Percentiles rank a stretch among this genome's conserved stretches.
These are phyloP conservation scores for Creontiades dilutus DNA, from an alignment of 2,888 invertebrate genomes.

Conservation along the genomic window DNA sequence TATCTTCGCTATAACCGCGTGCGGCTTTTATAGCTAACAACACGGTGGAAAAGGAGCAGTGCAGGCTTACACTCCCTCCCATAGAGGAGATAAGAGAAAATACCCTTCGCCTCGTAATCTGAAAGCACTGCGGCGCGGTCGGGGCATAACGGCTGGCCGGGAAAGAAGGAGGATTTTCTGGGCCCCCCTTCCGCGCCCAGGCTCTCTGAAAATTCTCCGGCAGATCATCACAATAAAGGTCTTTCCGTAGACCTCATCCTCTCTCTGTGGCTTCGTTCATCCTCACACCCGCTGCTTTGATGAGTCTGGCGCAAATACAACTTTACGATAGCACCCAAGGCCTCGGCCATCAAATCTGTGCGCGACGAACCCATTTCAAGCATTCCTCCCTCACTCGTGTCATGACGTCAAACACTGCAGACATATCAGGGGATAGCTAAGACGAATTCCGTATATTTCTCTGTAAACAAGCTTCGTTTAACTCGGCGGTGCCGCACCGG, in stretches of 20 bases:
- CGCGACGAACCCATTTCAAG: background rate
- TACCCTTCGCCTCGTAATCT: slow-evolving; percentile 45
- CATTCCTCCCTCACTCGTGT: background rate
- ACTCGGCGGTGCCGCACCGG: too few species aligned
- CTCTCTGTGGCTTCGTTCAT: slow-evolving; percentile 6
- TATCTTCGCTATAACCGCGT: slow-evolving; percentile 47
- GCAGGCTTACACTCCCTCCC: slow-evolving; percentile 42
- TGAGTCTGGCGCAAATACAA: slow-evolving; percentile 22
- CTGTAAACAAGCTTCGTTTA: too few species aligned
- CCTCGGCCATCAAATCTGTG: slow-evolving; percentile 9
- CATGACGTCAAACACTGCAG: too few species aligned
- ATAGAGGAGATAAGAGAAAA: slow-evolving; percentile 44
- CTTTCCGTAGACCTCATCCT: slow-evolving; percentile 25
- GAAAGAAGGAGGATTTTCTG: slow-evolving; percentile 42
- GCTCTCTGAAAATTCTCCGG: slow-evolving; percentile 1
- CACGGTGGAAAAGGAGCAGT: background rate
- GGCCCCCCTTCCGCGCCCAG: background rate
- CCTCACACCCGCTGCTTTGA: slow-evolving; percentile 8
- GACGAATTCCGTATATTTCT: too few species aligned
- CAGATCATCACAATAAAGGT: slow-evolving; percentile 49
- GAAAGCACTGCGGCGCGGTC: slow-evolving; percentile 41
- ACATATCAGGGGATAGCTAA: too few species aligned
- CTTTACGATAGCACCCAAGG: background rate
- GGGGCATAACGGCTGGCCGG: slow-evolving; percentile 33
- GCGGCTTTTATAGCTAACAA: slow-evolving; percentile 32